Percentiles rank a stretch among this genome's conserved stretches.
Conservation (phyloP, 2,888 invertebrate species). For the Drosophila nigritarsus region DNA sequence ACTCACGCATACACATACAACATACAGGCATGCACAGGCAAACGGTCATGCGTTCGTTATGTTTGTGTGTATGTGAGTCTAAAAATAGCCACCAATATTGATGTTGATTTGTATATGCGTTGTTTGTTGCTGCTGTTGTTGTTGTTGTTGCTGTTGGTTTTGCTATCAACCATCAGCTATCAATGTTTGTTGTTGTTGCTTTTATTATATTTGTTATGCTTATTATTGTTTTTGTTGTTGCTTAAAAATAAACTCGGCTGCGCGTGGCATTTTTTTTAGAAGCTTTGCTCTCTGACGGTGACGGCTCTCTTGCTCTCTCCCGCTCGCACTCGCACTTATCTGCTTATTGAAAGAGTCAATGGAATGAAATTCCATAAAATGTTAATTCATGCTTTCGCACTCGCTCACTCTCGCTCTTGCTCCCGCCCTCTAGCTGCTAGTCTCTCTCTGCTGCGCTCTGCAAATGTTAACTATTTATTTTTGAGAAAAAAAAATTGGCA, state of each 20-base stretch:
- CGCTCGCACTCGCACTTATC: slow-evolving; percentile 22
- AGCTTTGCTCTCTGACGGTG: slow-evolving; percentile 33
- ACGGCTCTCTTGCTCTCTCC: not conserved
- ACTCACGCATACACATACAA: slow-evolving; percentile 31
- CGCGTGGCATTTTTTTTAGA: slow-evolving; percentile 70
- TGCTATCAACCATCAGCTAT: slow-evolving; percentile 78
- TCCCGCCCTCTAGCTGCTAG: slow-evolving; percentile 7
- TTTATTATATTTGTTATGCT: slow-evolving; percentile 72
- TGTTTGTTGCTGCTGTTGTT: slow-evolving; percentile 13
- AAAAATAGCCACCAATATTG: slow-evolving; percentile 82
- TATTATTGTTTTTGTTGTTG: slow-evolving; percentile 80
- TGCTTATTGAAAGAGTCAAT: slow-evolving; percentile 60
- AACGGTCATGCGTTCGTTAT: slow-evolving; percentile 72
- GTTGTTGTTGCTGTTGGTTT: slow-evolving; percentile 35
- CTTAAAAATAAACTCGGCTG: slow-evolving; percentile 79
- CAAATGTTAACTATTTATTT: slow-evolving; percentile 33
- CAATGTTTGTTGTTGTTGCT: slow-evolving; percentile 66
- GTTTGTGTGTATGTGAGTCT: slow-evolving; percentile 73
- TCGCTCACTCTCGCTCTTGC: slow-evolving; percentile 14
- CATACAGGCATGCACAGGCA: slow-evolving; percentile 22
- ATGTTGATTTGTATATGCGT: slow-evolving; percentile 78
- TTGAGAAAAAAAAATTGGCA: slow-evolving; percentile 43
- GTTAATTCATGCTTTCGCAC: slow-evolving; percentile 68
- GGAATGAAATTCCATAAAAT: slow-evolving; percentile 52
- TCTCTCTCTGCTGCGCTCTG: not conserved